These are phyloP conservation scores for Leucophenga varia DNA, from an alignment of 1,140 invertebrate species.

Conservation along the genomic window DNA sequence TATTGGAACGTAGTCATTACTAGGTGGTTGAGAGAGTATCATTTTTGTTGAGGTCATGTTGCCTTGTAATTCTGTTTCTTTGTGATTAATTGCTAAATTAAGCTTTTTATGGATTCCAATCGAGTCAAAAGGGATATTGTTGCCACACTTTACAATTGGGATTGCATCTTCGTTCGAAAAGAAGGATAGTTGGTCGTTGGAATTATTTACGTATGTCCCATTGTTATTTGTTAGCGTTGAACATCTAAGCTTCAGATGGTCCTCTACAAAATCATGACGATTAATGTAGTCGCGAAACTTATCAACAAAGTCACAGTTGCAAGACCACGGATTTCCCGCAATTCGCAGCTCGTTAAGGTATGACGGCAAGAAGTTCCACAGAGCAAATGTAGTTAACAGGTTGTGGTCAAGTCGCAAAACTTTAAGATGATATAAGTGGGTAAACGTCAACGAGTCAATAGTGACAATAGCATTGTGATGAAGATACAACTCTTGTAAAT, in stretches of 20 bases:
- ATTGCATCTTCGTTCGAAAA: too few species aligned
- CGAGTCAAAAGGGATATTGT: neutral
- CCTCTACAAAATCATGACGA: constrained; percentile 65
- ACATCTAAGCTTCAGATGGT: constrained; percentile 61
- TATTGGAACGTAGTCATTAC: constrained; percentile 78
- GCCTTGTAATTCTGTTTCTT: constrained; percentile 7
- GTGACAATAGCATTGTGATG: constrained; percentile 77
- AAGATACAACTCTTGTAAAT: constrained; percentile 79
- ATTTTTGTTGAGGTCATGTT: constrained; percentile 52
- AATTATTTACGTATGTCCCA: too few species aligned
- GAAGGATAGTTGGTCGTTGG: too few species aligned
- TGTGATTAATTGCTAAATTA: too few species aligned
- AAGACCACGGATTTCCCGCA: constrained; percentile 82
- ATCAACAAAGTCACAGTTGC: constrained; percentile 81
- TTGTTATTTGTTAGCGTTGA: constrained; percentile 54
- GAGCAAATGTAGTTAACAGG: constrained; percentile 68
- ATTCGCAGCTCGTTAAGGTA: constrained; percentile 70
- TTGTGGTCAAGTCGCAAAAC: constrained; percentile 78
- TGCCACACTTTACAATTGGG: neutral
- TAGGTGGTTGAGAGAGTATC: constrained; percentile 55
- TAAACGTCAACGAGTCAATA: constrained; percentile 79
- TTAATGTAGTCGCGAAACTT: constrained; percentile 78
- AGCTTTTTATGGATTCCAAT: constrained; percentile 7
- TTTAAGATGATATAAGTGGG: constrained; percentile 68
- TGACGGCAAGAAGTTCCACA: constrained; percentile 72